These are phyloP conservation scores for Brenthis hecate DNA, from an alignment of 2,888 invertebrate species.

Conservation along the genomic window DNA sequence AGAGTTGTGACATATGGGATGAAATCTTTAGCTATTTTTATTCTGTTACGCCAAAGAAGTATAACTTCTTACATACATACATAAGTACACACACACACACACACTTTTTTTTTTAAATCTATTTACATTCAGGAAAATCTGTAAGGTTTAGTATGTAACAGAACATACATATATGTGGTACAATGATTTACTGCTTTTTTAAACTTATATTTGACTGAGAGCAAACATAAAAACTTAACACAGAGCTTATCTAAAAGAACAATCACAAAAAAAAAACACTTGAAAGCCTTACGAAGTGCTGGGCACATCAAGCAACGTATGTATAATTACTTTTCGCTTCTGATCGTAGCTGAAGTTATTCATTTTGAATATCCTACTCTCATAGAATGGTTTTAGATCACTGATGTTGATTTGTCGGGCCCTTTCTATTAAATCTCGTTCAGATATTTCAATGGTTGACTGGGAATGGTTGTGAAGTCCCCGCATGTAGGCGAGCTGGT, in stretches of 20 bases:
- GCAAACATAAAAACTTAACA: background rate
- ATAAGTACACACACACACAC: no score
- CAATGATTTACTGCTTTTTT: no score
- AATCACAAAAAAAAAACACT: background rate
- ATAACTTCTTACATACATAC: no score
- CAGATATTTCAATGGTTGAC: slow-evolving; percentile 89
- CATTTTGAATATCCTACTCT: slow-evolving; percentile 92
- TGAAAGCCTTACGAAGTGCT: slow-evolving; percentile 45
- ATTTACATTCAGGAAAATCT: no score
- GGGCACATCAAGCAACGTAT: slow-evolving; percentile 86
- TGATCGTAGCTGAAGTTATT: slow-evolving; percentile 94
- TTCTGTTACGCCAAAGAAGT: no score
- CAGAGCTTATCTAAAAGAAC: no score
- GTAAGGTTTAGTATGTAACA: no score
- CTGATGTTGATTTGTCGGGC: slow-evolving; percentile 95
- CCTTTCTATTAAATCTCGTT: slow-evolving; percentile 86
- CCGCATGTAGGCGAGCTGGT: slow-evolving; percentile 93
- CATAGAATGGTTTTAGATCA: slow-evolving; percentile 94
- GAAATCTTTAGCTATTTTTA: no score
- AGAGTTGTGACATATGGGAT: no score
- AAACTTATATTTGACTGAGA: background rate
- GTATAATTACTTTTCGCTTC: slow-evolving; percentile 92
- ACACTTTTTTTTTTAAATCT: no score
- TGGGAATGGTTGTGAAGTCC: slow-evolving; percentile 85
- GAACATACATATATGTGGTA: no score